Percentiles rank a stretch among this genome's conserved stretches.
Conservation (phyloP, 2,797 vertebrate species). For the Liparis tanakae region DNA sequence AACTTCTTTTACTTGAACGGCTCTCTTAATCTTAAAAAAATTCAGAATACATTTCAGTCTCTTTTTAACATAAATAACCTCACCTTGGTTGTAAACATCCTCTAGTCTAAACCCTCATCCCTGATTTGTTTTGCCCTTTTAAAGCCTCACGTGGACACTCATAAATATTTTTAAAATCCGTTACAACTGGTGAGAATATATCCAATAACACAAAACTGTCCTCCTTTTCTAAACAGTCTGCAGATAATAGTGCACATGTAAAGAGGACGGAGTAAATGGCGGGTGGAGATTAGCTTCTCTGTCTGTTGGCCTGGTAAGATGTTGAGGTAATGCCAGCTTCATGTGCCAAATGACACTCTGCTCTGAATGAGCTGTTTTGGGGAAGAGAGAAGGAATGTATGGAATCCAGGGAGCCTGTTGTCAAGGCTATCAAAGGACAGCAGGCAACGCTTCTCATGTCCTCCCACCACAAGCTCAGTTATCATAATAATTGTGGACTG, state of each 20-base stretch:
- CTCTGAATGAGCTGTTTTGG: conserved; percentile 66
- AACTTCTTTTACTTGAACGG: conserved; percentile 56
- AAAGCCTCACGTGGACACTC: conserved; percentile 47
- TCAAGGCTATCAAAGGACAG: conserved; percentile 59
- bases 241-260: conserved; percentile 36
- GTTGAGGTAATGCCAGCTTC: conserved; percentile 42
- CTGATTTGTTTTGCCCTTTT: conserved; percentile 55
- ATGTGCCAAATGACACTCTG: conserved; percentile 45
- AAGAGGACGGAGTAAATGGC: conserved; percentile 17
- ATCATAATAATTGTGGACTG: conserved; percentile 3
- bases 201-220: conserved; percentile 37
- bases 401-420: conserved; percentile 64
- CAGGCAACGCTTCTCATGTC: conserved; percentile 39
- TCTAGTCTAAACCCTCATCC: conserved; percentile 37
- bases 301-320: conserved; percentile 23
- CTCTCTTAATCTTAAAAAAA: conserved; percentile 55
- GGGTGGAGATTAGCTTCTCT: conserved; percentile 29
- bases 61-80: conserved; percentile 53
- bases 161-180: conserved; percentile 29
- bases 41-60: conserved; percentile 47
- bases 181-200: conserved; percentile 19
- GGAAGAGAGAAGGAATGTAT: conserved; percentile 65
- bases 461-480: conserved; percentile 28
- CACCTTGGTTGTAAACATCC: conserved; percentile 43
- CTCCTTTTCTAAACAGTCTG: conserved; percentile 39